These are phyloP conservation scores for Oryzias dopingdopingensis DNA, from an alignment of 2,797 vertebrate genomes.

Conservation along the genomic window DNA sequence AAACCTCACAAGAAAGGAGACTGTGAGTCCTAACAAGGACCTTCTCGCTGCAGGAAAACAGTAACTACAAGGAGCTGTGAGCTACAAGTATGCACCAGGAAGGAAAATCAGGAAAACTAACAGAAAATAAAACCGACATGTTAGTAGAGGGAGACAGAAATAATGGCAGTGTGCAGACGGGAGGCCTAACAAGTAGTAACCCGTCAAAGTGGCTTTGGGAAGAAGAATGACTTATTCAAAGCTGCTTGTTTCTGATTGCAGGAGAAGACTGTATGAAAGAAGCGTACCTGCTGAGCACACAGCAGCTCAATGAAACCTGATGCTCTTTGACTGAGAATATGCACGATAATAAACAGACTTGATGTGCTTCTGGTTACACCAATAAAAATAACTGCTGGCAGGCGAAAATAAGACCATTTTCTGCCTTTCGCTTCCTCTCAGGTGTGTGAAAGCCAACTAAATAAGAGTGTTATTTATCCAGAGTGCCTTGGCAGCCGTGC, in stretches of 20 bases:
- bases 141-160: conserved; percentile 34
- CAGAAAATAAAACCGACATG: conserved; percentile 31
- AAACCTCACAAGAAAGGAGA: no score
- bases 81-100: conserved; percentile 27
- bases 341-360: conserved; percentile 58
- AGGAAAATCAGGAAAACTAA: conserved; percentile 34
- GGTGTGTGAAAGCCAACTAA: conserved; percentile 65
- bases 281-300: conserved; percentile 63
- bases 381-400: conserved; percentile 67
- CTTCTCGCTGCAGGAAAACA: background rate
- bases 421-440: conserved; percentile 63
- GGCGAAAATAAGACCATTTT: conserved; percentile 68
- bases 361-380: conserved; percentile 57
- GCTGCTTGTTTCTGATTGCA: conserved; percentile 61
- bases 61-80: conserved; percentile 1
- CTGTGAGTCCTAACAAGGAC: no score
- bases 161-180: conserved; percentile 45
- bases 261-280: conserved; percentile 51
- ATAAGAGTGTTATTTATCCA: conserved; percentile 71
- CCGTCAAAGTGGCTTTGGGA: conserved; percentile 63
- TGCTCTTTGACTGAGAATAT: conserved; percentile 63
- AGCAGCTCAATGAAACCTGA: conserved; percentile 57
- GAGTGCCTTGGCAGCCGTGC: conserved; percentile 62
- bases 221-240: conserved; percentile 63
- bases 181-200: conserved; percentile 72